A percentile compares a stretch with the other conserved stretches of the same genome.
phyloP scores from a whole-genome alignment of 2,888 invertebrate genomes.

The Cerceris rybyensis region DNA sequence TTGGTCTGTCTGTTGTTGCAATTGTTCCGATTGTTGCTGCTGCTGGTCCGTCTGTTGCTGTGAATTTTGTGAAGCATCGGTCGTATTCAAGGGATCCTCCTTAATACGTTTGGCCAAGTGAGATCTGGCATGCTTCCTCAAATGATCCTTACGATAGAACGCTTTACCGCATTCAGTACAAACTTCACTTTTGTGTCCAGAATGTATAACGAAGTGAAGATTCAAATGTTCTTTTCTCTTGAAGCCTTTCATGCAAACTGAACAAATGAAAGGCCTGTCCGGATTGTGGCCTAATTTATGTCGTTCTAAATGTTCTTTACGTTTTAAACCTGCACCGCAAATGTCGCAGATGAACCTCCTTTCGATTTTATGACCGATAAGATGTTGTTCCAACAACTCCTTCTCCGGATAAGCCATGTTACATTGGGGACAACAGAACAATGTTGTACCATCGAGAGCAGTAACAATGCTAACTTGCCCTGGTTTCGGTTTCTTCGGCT shows the following conservation, averaged over 20 bases:
- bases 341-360: slow-evolving; percentile 90
- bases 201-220: slow-evolving; percentile 92
- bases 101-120: slow-evolving; percentile 90
- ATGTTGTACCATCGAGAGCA: slow-evolving; percentile 88
- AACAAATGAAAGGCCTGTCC: slow-evolving; percentile 90
- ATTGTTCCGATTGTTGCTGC: slow-evolving; percentile 76
- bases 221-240: slow-evolving; percentile 92
- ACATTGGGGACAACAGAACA: slow-evolving; percentile 92
- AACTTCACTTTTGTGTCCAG: slow-evolving; percentile 91
- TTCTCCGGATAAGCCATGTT: slow-evolving; percentile 92
- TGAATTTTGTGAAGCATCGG: slow-evolving; percentile 80
- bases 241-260: slow-evolving; percentile 90
- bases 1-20: slow-evolving; percentile 70
- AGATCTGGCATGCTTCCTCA: slow-evolving; percentile 90
- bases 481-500: slow-evolving; percentile 90
- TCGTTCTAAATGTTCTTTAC: slow-evolving; percentile 90
- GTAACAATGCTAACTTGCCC: slow-evolving; percentile 90
- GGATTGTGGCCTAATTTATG: slow-evolving; percentile 92
- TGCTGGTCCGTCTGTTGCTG: slow-evolving; percentile 78
- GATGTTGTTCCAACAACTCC: slow-evolving; percentile 89
- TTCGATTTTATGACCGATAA: slow-evolving; percentile 91
- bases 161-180: slow-evolving; percentile 91
- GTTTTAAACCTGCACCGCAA: slow-evolving; percentile 89
- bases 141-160: slow-evolving; percentile 91
- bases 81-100: slow-evolving; percentile 83